phyloP scores from a whole-genome alignment of 2,113 vertebrate species.

The Gasterosteus aculeatus region DNA sequence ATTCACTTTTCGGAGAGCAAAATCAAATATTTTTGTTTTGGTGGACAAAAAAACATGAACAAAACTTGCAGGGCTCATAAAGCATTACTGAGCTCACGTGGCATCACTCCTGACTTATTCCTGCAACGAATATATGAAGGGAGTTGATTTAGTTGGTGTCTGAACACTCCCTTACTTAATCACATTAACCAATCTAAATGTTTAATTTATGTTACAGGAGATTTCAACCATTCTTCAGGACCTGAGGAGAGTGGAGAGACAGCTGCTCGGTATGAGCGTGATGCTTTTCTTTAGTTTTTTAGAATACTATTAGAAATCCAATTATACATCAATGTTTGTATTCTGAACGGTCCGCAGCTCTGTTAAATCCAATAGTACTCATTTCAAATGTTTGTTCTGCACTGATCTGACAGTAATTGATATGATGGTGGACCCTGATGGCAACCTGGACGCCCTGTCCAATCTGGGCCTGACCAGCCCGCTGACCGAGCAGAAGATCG shows the following conservation, averaged over 20 bases:
- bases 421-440: constrained; percentile 96
- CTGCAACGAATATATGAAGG: constrained; percentile 26
- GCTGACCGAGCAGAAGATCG: constrained; percentile 81
- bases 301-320: background rate
- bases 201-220: constrained; percentile 81
- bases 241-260: constrained; percentile 92
- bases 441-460: constrained; percentile 91
- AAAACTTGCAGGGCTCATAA: constrained; percentile 41
- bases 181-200: background rate
- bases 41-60: constrained; percentile 9
- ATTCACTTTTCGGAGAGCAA: constrained; percentile 2
- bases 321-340: background rate
- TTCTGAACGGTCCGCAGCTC: background rate
- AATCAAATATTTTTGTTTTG: constrained; percentile 33
- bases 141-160: constrained; percentile 34
- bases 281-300: background rate
- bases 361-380: background rate
- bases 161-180: constrained; percentile 31
- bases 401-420: constrained; percentile 86
- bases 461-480: constrained; percentile 86
- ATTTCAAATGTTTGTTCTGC: constrained; percentile 11
- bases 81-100: constrained; percentile 33
- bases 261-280: constrained; percentile 87
- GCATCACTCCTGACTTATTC: constrained; percentile 27
- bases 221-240: constrained; percentile 94